phyloP scores from a whole-genome alignment of 2,888 invertebrate genomes.

The Halictus quadricinctus region DNA sequence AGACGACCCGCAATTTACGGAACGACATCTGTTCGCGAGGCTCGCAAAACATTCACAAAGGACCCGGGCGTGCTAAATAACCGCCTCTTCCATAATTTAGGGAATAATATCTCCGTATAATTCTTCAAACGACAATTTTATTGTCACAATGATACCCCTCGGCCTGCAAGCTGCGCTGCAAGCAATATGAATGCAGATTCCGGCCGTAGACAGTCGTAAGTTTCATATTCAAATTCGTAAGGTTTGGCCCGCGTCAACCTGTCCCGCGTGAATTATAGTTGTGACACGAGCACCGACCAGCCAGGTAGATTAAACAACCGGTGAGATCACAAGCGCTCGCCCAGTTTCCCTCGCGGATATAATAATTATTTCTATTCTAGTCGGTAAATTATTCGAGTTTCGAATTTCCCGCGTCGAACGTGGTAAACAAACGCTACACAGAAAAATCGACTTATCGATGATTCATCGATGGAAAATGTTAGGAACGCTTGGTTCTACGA shows the following conservation, averaged over 20 bases:
- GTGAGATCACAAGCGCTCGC: conserved; percentile 21
- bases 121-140: conserved; percentile 51
- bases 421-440: not conserved
- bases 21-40: not conserved
- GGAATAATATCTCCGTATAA: conserved; percentile 33
- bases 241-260: conserved; percentile 60
- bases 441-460: not conserved
- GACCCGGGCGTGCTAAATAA: conserved; percentile 13
- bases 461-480: not conserved
- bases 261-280: conserved; percentile 64
- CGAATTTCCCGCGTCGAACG: not conserved
- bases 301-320: conserved; percentile 62
- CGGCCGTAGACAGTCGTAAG: conserved; percentile 64
- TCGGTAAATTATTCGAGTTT: not conserved
- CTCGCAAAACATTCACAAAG: not conserved
- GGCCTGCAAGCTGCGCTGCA: conserved; percentile 27
- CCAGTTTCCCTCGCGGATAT: conserved; percentile 17
- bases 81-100: conserved; percentile 13
- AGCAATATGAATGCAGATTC: conserved; percentile 68
- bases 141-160: conserved; percentile 29
- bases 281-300: conserved; percentile 62
- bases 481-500: not conserved
- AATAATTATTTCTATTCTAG: not conserved
- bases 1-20: not conserved
- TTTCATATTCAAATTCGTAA: conserved; percentile 67